Conservation (phyloP, 2,888 invertebrate genomes). For the Agriopis aurantiaria region DNA sequence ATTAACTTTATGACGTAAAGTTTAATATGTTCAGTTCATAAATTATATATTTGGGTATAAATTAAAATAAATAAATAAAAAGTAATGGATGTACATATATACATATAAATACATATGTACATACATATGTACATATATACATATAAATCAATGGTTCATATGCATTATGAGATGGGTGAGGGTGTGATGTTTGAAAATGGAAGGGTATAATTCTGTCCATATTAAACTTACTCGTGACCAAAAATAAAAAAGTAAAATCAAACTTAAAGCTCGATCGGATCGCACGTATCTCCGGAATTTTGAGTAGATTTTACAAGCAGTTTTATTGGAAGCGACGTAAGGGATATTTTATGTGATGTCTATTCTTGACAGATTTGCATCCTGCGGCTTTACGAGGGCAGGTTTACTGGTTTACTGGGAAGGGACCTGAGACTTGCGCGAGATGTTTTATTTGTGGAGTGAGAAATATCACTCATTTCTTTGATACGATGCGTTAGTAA, state of each 20-base stretch:
- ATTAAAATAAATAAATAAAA: too few relatives aligned
- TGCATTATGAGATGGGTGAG: too few relatives aligned
- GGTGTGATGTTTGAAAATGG: too few relatives aligned
- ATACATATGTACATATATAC: too few relatives aligned
- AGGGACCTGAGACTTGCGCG: constrained; percentile 7
- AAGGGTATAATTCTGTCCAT: too few relatives aligned
- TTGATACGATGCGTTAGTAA: background rate
- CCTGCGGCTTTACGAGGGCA: constrained; percentile 40
- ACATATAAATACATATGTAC: too few relatives aligned
- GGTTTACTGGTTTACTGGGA: constrained; percentile 25
- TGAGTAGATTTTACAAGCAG: constrained; percentile 45
- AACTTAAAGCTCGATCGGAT: constrained; percentile 11
- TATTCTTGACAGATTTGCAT: constrained; percentile 53
- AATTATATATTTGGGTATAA: too few relatives aligned
- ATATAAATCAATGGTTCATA: too few relatives aligned
- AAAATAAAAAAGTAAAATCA: background rate
- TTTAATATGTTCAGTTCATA: too few relatives aligned
- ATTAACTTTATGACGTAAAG: too few relatives aligned
- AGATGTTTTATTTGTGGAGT: constrained; percentile 8
- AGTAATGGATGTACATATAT: too few relatives aligned
- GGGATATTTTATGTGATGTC: constrained; percentile 63
- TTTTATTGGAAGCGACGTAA: constrained; percentile 65
- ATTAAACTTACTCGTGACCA: background rate
- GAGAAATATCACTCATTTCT: constrained; percentile 2
- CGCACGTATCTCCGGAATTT: constrained; percentile 23